Base-by-base conservation (phyloP, 30 jellyfish, hydroid and myxozoan species). In the Turritopsis rubra region DNA sequence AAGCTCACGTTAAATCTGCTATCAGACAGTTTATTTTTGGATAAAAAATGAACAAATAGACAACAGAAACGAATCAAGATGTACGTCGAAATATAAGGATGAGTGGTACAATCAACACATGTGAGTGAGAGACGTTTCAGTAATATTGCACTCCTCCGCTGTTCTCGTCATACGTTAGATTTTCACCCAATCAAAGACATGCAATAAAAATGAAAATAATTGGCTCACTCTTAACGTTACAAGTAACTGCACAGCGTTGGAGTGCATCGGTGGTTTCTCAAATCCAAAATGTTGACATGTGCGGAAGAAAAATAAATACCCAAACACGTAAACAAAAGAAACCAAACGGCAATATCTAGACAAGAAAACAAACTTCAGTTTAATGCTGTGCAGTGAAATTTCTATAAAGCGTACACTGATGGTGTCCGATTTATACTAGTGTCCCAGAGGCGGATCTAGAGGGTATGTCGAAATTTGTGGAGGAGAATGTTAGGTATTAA, bases 201-300 rank as follows among this genome's bases (percentile, higher is more conserved):
- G 5, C 23, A 28, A 76, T 53, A 24, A 21, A 30, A 17, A 53
- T 8, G 8, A n/a, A 79, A n/a, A 80, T 5, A 22, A 53, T 0
- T 0, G 23, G 52, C 77, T 80, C 65, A 60, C 87, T 53, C 96
- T 82, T 25, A 92, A 86, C 5, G 98, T 92, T 16, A 88, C 96
- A 26, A 92, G 89, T 20, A 92, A 90, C 72, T 92, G 98, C 29
- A 92, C 88, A 26, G 98, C 98, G 88, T 92, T 92, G 85, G 97
- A 92, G 28, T 92, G 98, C 27, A 90, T 71, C 0, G 96, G 95
- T 3, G 98, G 96, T 22, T 81, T 73, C 22, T 82, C 86, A 66
- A 84, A 85, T 18, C 98, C 98, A 88, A 65, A 86, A 91, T 95
- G 83, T 0, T 87, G 71, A 73, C 96, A 92, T 24, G 96, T 92